Evolutionary conservation across 2,888 invertebrate genomes (phyloP).

Genomic region (Nasonovia ribisnigri): DNA sequence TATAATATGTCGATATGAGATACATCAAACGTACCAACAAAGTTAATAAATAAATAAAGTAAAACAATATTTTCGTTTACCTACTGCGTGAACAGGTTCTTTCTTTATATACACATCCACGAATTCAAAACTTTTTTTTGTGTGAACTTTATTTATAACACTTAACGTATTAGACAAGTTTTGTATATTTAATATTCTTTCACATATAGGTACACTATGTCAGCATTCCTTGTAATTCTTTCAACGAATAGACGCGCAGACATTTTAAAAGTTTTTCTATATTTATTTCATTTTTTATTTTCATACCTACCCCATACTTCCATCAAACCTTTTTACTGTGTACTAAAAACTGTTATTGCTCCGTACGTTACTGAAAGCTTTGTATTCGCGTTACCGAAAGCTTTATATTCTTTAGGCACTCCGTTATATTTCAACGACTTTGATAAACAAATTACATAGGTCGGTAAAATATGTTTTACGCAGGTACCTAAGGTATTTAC

Average conservation of each 20-base stretch:
- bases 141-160: neutral
- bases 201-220: neutral
- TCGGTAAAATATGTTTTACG: neutral
- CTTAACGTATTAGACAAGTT: neutral
- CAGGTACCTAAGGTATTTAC: neutral
- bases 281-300: slow-evolving; percentile 27
- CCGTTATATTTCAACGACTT: slow-evolving; percentile 3
- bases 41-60: neutral
- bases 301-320: neutral
- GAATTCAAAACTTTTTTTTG: slow-evolving; percentile 22
- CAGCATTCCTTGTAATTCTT: neutral
- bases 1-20: neutral
- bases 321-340: slow-evolving; percentile 12
- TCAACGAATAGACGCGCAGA: neutral
- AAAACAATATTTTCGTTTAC: neutral
- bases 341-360: slow-evolving; percentile 33
- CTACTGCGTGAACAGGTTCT: neutral
- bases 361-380: neutral
- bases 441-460: slow-evolving; percentile 10
- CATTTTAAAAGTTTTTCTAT: slow-evolving; percentile 24
- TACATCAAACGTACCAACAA: neutral
- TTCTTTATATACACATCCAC: neutral
- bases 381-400: neutral
- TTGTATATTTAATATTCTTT: neutral
- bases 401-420: slow-evolving; percentile 10